Evolutionary conservation across 2,888 invertebrate genomes (phyloP).

Genomic region (Erynnis tages): DNA sequence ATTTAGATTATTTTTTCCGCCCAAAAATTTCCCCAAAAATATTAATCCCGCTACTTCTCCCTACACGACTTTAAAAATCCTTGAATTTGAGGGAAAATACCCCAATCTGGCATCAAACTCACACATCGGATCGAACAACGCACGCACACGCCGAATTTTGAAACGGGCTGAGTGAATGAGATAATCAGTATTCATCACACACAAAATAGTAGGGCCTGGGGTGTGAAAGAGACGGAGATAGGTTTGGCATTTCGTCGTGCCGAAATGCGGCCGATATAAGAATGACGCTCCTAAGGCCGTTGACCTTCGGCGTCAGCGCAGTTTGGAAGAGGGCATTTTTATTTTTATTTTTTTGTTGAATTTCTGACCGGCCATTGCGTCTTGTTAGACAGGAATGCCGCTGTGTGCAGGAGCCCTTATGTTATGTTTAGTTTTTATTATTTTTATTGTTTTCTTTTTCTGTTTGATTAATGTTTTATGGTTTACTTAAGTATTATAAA

Average conservation of each 20-base stretch:
- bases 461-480: not conserved
- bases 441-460: not conserved
- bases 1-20: no score
- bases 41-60: no score
- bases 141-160: constrained; percentile 63
- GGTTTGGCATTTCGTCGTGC: constrained; percentile 64
- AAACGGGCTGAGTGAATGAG: constrained; percentile 65
- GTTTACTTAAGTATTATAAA: not conserved
- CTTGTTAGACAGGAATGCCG: constrained; percentile 14
- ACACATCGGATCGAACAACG: constrained; percentile 30
- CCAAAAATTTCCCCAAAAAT: no score
- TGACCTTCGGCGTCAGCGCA: constrained; percentile 61
- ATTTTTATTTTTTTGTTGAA: constrained; percentile 37
- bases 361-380: constrained; percentile 22
- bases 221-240: constrained; percentile 57
- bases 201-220: constrained; percentile 61
- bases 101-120: no score
- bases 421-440: constrained; percentile 32
- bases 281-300: constrained; percentile 75
- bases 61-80: no score
- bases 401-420: not conserved
- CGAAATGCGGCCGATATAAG: constrained; percentile 80
- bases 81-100: no score
- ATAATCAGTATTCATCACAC: constrained; percentile 77
- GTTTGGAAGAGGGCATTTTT: constrained; percentile 47